Conservation (phyloP, 2,888 invertebrate genomes). For the Eupithecia inturbata region DNA sequence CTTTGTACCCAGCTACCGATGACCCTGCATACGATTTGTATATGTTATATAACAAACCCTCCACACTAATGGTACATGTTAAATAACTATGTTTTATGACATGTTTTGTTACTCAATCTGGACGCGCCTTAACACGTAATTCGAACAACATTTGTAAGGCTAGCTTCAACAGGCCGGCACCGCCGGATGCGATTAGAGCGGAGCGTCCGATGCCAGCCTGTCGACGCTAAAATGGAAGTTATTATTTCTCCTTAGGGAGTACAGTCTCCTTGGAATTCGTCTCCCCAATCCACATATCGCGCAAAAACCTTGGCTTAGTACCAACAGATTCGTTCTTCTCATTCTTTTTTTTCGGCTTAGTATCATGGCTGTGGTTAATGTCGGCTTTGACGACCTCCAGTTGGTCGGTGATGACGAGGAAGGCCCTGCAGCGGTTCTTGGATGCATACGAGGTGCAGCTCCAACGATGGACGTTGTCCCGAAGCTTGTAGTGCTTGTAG, state of each 20-base stretch:
- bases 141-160: background rate
- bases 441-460: slow-evolving; percentile 75
- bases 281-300: slow-evolving; percentile 22
- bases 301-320: slow-evolving; percentile 25
- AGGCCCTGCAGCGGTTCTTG: slow-evolving; percentile 75
- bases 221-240: too few relatives aligned
- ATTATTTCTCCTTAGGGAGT: background rate
- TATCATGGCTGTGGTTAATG: slow-evolving; percentile 68
- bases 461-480: slow-evolving; percentile 72
- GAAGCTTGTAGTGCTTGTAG: slow-evolving; percentile 74
- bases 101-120: too few relatives aligned
- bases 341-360: slow-evolving; percentile 55
- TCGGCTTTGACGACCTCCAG: slow-evolving; percentile 72
- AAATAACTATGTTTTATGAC: too few relatives aligned
- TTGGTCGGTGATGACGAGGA: slow-evolving; percentile 72
- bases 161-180: too few relatives aligned
- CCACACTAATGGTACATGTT: too few relatives aligned
- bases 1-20: too few relatives aligned
- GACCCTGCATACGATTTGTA: too few relatives aligned
- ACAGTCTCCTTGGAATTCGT: background rate
- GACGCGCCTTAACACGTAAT: background rate
- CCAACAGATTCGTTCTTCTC: slow-evolving; percentile 11
- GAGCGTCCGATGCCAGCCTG: too few relatives aligned
- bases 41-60: too few relatives aligned
- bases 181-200: too few relatives aligned